phyloP scores from a whole-genome alignment of 92 coral and sea anemone genomes.

The Chrysogorgia sp. region DNA sequence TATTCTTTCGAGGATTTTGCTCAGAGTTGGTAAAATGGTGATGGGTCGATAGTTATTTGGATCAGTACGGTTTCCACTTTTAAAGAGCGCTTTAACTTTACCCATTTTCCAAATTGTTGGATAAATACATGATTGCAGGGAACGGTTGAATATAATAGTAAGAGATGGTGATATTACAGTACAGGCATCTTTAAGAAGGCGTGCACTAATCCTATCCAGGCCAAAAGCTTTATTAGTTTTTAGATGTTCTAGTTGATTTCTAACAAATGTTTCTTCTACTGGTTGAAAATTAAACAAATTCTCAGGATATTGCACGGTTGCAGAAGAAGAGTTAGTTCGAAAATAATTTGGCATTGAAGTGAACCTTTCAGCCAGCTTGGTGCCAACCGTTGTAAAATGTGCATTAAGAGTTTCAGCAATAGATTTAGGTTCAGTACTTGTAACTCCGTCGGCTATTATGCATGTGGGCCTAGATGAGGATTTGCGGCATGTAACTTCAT shows the following conservation, averaged over 20 bases:
- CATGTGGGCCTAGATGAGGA: constrained; percentile 14
- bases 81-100: not conserved
- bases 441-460: constrained; percentile 28
- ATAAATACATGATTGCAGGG: not conserved
- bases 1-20: constrained; percentile 24
- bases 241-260: too few species aligned
- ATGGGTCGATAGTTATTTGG: constrained; percentile 36
- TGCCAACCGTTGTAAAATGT: constrained; percentile 33
- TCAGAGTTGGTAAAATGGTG: constrained; percentile 25
- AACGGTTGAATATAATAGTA: too few species aligned
- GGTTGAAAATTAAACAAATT: too few species aligned
- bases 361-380: not conserved
- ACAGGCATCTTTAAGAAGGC: too few species aligned
- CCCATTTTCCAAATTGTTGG: constrained; percentile 8
- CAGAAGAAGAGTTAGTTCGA: too few species aligned
- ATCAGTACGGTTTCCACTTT: constrained; percentile 2
- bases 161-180: too few species aligned
- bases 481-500: constrained; percentile 35
- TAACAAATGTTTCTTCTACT: too few species aligned
- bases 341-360: too few species aligned
- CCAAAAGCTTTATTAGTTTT: too few species aligned
- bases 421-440: constrained; percentile 6
- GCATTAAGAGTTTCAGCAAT: constrained; percentile 39
- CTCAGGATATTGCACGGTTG: too few species aligned
- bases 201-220: too few species aligned